These are phyloP conservation scores for Lysandra bellargus DNA, from an alignment of 2,888 invertebrate species.

Conservation along the genomic window DNA sequence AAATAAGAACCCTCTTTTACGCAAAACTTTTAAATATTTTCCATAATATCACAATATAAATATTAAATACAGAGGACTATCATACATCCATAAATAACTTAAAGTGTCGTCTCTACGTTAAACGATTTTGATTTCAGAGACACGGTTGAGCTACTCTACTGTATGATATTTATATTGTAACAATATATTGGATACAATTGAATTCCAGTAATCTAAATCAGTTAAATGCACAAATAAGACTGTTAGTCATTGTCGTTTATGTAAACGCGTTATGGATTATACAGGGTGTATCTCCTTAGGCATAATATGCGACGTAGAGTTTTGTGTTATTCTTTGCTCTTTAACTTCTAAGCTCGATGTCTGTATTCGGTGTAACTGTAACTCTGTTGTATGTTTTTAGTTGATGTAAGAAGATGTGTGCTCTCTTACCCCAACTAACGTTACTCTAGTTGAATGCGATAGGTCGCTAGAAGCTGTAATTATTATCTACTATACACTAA, in stretches of 20 bases:
- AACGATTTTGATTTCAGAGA: too few species aligned
- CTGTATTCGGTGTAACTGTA: slow-evolving; percentile 37
- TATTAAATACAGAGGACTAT: not conserved
- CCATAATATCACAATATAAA: not conserved
- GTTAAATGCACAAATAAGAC: not conserved
- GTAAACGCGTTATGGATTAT: slow-evolving; percentile 69
- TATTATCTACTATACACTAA: slow-evolving; percentile 20
- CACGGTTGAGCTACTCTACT: not conserved
- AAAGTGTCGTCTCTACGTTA: too few species aligned
- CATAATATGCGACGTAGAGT: slow-evolving; percentile 57
- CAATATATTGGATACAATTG: not conserved
- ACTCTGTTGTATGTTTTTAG: slow-evolving; percentile 29
- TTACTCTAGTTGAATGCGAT: slow-evolving; percentile 34
- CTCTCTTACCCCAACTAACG: not conserved
- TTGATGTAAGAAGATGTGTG: not conserved
- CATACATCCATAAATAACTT: not conserved
- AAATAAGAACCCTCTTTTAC: not conserved
- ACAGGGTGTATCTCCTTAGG: slow-evolving; percentile 75
- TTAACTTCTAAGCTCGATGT: slow-evolving; percentile 40
- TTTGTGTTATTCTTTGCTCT: slow-evolving; percentile 40
- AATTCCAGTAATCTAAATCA: not conserved
- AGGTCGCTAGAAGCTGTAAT: slow-evolving; percentile 42
- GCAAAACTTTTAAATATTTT: not conserved
- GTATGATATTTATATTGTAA: not conserved
- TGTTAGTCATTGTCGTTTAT: slow-evolving; percentile 48